These are phyloP conservation scores for Cephus cinctus DNA, from an alignment of 1,140 invertebrate genomes.

Conservation along the genomic window DNA sequence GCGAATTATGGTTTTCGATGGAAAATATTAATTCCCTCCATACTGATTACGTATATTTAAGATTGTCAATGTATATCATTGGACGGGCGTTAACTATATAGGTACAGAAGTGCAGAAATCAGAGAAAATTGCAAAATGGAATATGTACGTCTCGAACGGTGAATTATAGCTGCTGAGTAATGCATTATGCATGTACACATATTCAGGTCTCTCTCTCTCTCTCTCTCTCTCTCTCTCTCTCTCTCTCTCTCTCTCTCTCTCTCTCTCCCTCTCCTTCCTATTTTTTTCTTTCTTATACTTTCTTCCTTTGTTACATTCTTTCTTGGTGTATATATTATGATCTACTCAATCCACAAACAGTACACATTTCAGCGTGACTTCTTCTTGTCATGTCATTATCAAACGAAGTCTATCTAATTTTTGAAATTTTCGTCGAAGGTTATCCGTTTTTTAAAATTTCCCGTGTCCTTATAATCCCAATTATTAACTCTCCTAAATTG, in stretches of 20 bases:
- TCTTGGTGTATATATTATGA: slow-evolving; percentile 12
- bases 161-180: too few species aligned
- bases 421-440: slow-evolving; percentile 39
- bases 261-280: slow-evolving; percentile 21
- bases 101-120: too few species aligned
- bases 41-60: too few species aligned
- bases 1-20: too few species aligned
- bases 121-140: too few species aligned
- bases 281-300: not conserved
- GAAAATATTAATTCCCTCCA: too few species aligned
- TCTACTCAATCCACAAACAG: slow-evolving; percentile 38
- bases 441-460: not conserved
- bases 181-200: slow-evolving; percentile 10
- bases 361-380: slow-evolving; percentile 44
- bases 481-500: too few species aligned
- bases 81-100: too few species aligned
- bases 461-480: too few species aligned
- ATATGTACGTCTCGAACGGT: too few species aligned
- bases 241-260: slow-evolving; percentile 24
- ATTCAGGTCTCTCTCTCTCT: slow-evolving; percentile 20
- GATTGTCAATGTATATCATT: too few species aligned
- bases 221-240: not conserved
- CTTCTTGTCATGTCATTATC: slow-evolving; percentile 43
- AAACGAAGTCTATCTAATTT: too few species aligned
- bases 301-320: slow-evolving; percentile 14